phyloP scores from a whole-genome alignment of 1,140 invertebrate genomes.

The Coelopa frigida region DNA sequence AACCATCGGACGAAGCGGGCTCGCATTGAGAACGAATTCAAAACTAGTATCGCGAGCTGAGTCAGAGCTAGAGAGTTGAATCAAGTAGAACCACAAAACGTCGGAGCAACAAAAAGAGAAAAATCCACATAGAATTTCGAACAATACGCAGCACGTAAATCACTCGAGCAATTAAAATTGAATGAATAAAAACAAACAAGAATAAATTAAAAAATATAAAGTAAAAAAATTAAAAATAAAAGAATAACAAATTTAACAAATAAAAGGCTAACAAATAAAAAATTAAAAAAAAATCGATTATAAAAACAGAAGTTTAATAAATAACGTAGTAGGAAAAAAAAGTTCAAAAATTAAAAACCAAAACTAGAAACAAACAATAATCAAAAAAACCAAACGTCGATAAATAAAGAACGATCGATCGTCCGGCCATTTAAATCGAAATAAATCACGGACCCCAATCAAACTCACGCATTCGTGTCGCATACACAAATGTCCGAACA shows the following conservation, averaged over 20 bases:
- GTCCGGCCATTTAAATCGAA: too few relatives aligned
- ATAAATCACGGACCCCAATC: too few relatives aligned
- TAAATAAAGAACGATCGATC: not conserved
- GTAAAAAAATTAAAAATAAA: not conserved
- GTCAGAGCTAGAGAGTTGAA: too few relatives aligned
- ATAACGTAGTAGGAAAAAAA: not conserved
- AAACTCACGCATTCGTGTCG: too few relatives aligned
- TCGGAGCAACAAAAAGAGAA: not conserved
- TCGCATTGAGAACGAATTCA: too few relatives aligned
- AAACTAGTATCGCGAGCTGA: too few relatives aligned
- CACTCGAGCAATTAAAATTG: not conserved
- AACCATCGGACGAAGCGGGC: too few relatives aligned
- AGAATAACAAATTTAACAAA: not conserved
- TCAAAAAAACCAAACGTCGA: not conserved
- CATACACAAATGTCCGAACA: too few relatives aligned
- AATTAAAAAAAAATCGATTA: not conserved
- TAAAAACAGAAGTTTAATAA: not conserved
- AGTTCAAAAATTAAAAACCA: not conserved
- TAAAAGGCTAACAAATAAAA: constrained; percentile 1
- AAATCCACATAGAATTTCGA: not conserved
- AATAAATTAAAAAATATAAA: not conserved
- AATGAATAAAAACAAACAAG: not conserved
- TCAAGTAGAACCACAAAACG: too few relatives aligned
- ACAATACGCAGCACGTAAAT: not conserved
- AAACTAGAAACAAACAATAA: not conserved